phyloP scores from a whole-genome alignment of 2,888 invertebrate species.

The Aphidius colemani region DNA sequence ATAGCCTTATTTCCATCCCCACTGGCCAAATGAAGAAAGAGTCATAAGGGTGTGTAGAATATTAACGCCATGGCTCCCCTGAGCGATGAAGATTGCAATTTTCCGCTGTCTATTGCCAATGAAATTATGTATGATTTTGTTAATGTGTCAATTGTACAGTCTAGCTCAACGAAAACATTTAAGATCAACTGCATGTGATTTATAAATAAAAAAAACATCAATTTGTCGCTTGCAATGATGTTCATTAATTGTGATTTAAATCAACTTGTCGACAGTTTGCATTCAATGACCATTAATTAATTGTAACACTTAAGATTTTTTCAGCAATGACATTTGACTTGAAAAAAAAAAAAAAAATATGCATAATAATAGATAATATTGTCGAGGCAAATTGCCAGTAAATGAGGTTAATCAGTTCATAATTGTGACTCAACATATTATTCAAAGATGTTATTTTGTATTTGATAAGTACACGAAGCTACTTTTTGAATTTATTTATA shows the following conservation, averaged over 20 bases:
- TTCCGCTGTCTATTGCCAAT: too few relatives aligned
- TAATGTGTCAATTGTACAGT: too few relatives aligned
- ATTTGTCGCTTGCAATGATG: too few relatives aligned
- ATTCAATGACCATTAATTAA: constrained; percentile 8
- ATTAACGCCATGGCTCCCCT: constrained; percentile 34
- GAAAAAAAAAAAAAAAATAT: neutral
- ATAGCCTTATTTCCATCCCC: neutral
- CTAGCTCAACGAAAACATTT: too few relatives aligned
- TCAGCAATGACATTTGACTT: neutral
- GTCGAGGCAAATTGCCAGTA: constrained; percentile 11
- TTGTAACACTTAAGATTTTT: neutral
- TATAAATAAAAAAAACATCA: too few relatives aligned
- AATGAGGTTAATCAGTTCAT: constrained; percentile 13
- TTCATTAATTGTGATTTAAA: neutral
- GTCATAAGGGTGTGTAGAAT: constrained; percentile 15
- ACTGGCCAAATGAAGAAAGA: too few relatives aligned
- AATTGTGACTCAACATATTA: constrained; percentile 11
- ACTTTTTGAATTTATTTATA: neutral
- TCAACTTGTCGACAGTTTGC: neutral
- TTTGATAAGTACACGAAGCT: neutral
- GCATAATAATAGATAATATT: neutral
- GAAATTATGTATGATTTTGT: too few relatives aligned
- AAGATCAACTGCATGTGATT: too few relatives aligned
- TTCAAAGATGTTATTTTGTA: neutral
- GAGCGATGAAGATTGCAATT: neutral